A percentile compares a stretch with the other conserved stretches of the same genome.
Evolutionary conservation across 2,888 invertebrate species (phyloP).

Genomic region (Schizaphis graminum): DNA sequence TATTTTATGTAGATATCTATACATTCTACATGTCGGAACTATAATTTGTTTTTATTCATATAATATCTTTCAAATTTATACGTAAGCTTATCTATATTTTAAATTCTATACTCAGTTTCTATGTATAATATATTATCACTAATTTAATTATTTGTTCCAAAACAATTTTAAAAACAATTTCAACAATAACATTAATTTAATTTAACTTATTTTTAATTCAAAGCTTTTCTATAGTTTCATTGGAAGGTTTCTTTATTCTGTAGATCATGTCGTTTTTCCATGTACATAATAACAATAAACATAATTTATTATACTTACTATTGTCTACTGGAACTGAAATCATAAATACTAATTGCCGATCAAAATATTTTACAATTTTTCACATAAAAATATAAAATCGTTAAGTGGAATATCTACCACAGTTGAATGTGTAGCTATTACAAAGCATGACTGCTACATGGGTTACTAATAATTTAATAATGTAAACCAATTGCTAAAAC

Average conservation of each 20-base stretch:
- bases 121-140: not conserved
- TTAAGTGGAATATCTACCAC: not conserved
- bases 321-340: not conserved
- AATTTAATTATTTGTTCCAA: not conserved
- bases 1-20: not conserved
- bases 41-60: not conserved
- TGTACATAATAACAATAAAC: not conserved
- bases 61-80: not conserved
- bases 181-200: not conserved
- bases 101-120: not conserved
- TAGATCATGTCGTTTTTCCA: not conserved
- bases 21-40: not conserved
- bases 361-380: not conserved
- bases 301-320: not conserved
- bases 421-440: not conserved
- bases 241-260: not conserved
- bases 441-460: not conserved
- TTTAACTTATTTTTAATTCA: not conserved
- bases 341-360: not conserved
- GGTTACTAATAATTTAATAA: not conserved
- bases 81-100: not conserved
- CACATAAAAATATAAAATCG: not conserved
- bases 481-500: not conserved
- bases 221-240: not conserved
- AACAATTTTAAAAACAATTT: not conserved